Conservation (phyloP, 1,140 invertebrate genomes). For the Mactra quadrangularis region DNA sequence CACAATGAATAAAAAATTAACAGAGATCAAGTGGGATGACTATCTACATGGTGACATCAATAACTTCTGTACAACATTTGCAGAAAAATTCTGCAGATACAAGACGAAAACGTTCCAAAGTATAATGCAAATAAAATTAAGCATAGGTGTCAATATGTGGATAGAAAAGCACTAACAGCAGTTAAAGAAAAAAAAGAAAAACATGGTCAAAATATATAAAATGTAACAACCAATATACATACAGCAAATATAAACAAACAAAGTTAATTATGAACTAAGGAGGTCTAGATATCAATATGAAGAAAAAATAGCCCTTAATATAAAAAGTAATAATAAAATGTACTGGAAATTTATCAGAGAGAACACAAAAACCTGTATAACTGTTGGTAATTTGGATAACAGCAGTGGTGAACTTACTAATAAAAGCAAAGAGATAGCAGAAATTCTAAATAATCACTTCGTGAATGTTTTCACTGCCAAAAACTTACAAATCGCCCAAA, state of each 20-base stretch:
- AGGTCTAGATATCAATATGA: no score
- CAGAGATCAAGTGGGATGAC: neutral
- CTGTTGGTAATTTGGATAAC: neutral
- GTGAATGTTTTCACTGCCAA: neutral
- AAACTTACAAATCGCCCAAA: no score
- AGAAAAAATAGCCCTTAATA: neutral
- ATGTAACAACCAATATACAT: neutral
- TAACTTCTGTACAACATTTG: neutral
- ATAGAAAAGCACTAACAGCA: neutral
- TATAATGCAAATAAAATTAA: no score
- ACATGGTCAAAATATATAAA: slow-evolving; percentile 4
- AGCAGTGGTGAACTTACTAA: neutral
- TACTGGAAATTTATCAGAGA: neutral
- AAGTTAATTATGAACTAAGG: neutral
- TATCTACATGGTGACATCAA: no score
- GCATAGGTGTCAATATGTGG: neutral
- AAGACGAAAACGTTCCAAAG: no score
- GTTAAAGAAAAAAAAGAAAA: neutral
- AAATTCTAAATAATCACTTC: neutral
- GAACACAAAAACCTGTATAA: neutral
- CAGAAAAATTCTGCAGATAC: neutral
- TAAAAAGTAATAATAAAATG: neutral
- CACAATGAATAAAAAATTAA: slow-evolving; percentile 86
- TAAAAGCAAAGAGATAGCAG: neutral
- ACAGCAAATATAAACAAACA: neutral